Conservation (phyloP, 1,140 invertebrate genomes). For the Asobara japonica region DNA sequence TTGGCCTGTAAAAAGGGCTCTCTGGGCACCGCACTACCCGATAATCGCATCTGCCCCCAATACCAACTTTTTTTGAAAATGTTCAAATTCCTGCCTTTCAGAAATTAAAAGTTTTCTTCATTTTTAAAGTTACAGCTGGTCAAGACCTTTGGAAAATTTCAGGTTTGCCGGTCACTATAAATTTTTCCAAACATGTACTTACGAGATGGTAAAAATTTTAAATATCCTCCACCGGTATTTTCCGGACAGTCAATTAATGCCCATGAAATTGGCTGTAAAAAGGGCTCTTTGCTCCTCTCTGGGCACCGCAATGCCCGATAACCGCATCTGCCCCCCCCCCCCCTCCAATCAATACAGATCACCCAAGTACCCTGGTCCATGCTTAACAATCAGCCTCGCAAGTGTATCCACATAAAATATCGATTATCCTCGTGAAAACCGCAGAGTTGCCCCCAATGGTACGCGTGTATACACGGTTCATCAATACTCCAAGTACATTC, state of each 20-base stretch:
- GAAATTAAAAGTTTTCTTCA: no score
- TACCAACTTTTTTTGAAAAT: no score
- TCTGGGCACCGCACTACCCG: no score
- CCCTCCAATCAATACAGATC: background rate
- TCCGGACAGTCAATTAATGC: background rate
- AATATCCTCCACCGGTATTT: no score
- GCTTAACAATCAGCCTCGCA: background rate
- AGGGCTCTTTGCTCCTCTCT: background rate
- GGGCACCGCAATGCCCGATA: background rate
- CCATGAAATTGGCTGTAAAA: background rate
- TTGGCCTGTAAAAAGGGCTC: no score
- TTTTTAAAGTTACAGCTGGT: no score
- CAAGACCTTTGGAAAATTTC: no score
- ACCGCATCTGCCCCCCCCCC: background rate
- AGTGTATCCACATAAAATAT: conserved; percentile 1
- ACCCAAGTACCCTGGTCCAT: background rate
- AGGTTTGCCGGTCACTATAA: no score
- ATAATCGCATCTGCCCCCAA: no score
- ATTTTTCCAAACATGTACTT: no score
- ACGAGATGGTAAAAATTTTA: no score
- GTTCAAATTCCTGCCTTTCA: no score
- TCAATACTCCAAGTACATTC: background rate
- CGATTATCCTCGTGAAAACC: background rate
- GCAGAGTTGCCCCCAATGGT: background rate
- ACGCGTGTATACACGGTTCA: background rate